Conservation (phyloP, 2,113 vertebrate species). For the Blennius ocellaris region DNA sequence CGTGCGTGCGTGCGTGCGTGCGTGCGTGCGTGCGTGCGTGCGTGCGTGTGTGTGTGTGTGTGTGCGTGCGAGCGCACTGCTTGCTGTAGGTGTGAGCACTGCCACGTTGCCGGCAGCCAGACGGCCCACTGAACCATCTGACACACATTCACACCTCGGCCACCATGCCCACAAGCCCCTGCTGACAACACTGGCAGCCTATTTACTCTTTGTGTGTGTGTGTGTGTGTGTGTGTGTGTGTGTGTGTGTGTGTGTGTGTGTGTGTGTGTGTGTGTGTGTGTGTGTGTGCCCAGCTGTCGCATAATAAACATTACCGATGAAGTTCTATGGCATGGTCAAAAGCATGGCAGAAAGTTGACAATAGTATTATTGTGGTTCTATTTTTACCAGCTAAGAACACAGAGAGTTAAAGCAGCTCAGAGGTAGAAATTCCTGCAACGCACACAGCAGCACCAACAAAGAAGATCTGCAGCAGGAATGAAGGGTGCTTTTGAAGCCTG, state of each 20-base stretch:
- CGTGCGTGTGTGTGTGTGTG: slow-evolving; percentile 17
- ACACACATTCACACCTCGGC: slow-evolving; percentile 95
- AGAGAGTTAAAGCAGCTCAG: too few species aligned
- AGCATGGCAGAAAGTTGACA: too few species aligned
- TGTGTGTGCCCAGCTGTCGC: too few species aligned
- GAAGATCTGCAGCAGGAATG: too few species aligned
- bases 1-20: slow-evolving; percentile 6
- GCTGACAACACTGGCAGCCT: slow-evolving; percentile 46
- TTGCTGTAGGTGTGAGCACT: slow-evolving; percentile 71
- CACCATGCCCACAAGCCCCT: slow-evolving; percentile 58
- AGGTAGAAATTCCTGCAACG: too few species aligned
- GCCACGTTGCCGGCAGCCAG: slow-evolving; percentile 75
- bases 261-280: too few species aligned
- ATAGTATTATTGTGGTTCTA: too few species aligned
- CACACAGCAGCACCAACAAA: too few species aligned
- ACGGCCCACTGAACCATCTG: slow-evolving; percentile 90
- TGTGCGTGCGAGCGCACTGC: slow-evolving; percentile 10
- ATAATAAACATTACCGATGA: too few species aligned
- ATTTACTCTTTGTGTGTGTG: slow-evolving; percentile 32
- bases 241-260: slow-evolving; percentile 1
- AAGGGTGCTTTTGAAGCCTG: too few species aligned
- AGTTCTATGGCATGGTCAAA: too few species aligned
- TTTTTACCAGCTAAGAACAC: too few species aligned
- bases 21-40: slow-evolving; percentile 15
- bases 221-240: slow-evolving; percentile 25